A percentile compares a stretch with the other conserved stretches of the same genome.
phyloP scores from a whole-genome alignment of 2,888 invertebrate species.

The Lampropteryx suffumata region DNA sequence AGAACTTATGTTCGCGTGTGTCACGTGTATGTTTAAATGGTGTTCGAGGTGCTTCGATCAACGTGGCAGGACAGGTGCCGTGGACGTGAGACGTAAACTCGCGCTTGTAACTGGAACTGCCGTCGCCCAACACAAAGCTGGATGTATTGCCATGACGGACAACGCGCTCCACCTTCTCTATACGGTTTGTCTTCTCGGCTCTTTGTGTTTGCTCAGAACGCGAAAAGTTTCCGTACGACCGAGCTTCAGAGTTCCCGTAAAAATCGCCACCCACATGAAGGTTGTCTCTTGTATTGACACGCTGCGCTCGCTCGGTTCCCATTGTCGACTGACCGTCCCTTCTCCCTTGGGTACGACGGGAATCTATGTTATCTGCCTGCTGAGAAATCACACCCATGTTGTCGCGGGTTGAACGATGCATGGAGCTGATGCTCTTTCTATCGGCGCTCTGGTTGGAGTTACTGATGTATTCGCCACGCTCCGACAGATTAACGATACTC shows the following conservation, averaged over 20 bases:
- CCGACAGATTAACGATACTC: constrained; percentile 90
- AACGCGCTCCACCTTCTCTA: constrained; percentile 84
- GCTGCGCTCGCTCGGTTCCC: constrained; percentile 84
- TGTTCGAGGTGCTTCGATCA: constrained; percentile 88
- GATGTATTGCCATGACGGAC: constrained; percentile 87
- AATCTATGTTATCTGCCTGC: constrained; percentile 71
- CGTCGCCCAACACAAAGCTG: constrained; percentile 89
- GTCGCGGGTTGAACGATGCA: constrained; percentile 88
- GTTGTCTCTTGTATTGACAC: constrained; percentile 85
- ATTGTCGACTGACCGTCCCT: constrained; percentile 81
- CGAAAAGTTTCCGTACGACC: constrained; percentile 87
- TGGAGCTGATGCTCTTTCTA: constrained; percentile 89
- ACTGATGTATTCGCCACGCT: constrained; percentile 86
- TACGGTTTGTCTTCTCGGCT: constrained; percentile 61
- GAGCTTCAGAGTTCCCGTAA: constrained; percentile 88
- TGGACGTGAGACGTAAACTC: constrained; percentile 88
- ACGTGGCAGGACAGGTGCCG: constrained; percentile 91
- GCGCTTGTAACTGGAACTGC: constrained; percentile 87
- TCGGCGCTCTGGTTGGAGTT: constrained; percentile 87
- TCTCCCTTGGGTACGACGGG: constrained; percentile 60
- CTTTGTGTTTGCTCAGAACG: constrained; percentile 73
- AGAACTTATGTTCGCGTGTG: constrained; percentile 93
- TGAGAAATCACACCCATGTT: constrained; percentile 74
- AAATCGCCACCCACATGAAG: constrained; percentile 88
- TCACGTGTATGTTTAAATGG: constrained; percentile 93